Evolutionary conservation across 2,113 vertebrate genomes (phyloP).

Genomic region (Vanacampus margaritifer): DNA sequence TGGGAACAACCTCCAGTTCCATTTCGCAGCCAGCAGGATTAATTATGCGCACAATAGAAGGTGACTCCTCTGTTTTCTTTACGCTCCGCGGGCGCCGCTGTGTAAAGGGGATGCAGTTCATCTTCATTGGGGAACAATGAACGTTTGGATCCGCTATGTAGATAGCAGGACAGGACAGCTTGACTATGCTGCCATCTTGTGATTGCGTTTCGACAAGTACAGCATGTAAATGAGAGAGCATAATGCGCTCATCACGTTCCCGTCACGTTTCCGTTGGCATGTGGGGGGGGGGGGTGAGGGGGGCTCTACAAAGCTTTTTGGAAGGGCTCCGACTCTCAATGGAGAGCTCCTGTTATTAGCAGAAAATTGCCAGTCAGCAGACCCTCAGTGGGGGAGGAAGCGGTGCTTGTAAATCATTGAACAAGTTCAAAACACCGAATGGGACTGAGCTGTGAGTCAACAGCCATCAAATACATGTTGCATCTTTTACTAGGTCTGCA

Average conservation of each 20-base stretch:
- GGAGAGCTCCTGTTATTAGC: slow-evolving; percentile 19
- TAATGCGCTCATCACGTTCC: not conserved
- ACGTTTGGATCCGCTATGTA: slow-evolving; percentile 30
- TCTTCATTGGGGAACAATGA: slow-evolving; percentile 55
- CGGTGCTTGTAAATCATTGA: slow-evolving; percentile 33
- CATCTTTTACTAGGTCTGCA: too few relatives aligned
- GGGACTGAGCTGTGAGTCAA: not conserved
- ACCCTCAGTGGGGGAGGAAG: slow-evolving; percentile 16
- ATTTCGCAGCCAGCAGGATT: slow-evolving; percentile 58
- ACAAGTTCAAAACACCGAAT: not conserved
- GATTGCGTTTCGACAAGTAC: slow-evolving; percentile 53
- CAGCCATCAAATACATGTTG: too few relatives aligned
- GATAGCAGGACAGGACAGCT: slow-evolving; percentile 31
- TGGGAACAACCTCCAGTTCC: slow-evolving; percentile 51
- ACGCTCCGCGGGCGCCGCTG: slow-evolving; percentile 37
- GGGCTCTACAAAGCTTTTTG: not conserved
- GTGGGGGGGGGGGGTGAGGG: too few relatives aligned
- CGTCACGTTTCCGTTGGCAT: not conserved
- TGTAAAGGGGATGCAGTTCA: slow-evolving; percentile 47
- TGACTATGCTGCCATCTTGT: slow-evolving; percentile 70
- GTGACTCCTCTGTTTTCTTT: slow-evolving; percentile 41
- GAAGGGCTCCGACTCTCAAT: slow-evolving; percentile 3
- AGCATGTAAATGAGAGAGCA: slow-evolving; percentile 38
- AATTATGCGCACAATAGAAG: slow-evolving; percentile 60
- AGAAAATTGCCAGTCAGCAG: slow-evolving; percentile 23